phyloP scores from a whole-genome alignment of 2,888 invertebrate genomes.

The Nymphalis c-album region DNA sequence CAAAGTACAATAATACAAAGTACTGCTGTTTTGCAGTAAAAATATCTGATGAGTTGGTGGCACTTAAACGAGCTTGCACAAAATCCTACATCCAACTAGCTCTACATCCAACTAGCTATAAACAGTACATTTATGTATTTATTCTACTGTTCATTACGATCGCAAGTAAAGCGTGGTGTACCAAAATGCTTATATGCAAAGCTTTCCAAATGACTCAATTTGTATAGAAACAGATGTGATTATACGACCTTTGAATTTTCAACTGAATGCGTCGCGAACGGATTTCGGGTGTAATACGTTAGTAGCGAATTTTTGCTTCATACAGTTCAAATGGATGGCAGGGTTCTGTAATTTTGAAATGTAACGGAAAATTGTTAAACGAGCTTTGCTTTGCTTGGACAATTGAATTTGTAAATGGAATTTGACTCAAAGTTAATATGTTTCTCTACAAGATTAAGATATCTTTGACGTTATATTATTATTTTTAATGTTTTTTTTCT shows the following conservation, averaged over 20 bases:
- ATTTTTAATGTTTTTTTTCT: neutral
- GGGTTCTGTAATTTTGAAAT: neutral
- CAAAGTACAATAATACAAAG: no score
- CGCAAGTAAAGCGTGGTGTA: no score
- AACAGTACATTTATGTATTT: no score
- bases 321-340: neutral
- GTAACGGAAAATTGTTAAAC: slow-evolving; percentile 36
- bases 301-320: neutral
- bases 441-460: neutral
- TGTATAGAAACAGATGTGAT: slow-evolving; percentile 11
- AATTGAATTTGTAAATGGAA: neutral
- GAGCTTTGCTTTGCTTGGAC: neutral
- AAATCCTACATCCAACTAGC: no score
- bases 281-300: slow-evolving; percentile 35
- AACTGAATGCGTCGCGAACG: slow-evolving; percentile 54
- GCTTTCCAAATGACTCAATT: slow-evolving; percentile 9
- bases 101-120: no score
- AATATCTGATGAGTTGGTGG: no score
- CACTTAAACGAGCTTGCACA: no score
- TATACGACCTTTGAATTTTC: slow-evolving; percentile 50
- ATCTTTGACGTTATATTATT: neutral
- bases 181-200: neutral
- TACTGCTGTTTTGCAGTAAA: no score
- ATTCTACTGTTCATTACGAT: no score
- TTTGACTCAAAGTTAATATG: neutral